A percentile compares a stretch with the other conserved stretches of the same genome.
Evolutionary conservation across 2,113 vertebrate genomes (phyloP).

Genomic region (Peucedramus taeniatus): DNA sequence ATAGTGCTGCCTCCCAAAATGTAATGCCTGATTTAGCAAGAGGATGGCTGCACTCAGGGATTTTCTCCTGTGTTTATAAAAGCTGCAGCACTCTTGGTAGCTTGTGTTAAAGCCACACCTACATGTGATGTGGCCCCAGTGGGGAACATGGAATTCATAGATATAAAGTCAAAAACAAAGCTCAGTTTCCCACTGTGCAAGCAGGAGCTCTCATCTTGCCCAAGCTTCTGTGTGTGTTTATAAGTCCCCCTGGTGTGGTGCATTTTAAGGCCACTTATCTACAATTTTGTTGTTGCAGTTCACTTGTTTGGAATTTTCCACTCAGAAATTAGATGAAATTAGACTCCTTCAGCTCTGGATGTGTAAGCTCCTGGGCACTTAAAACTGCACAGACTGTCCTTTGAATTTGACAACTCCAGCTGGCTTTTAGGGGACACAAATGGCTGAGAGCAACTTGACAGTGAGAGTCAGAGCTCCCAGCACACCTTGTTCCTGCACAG

Average conservation of each 20-base stretch:
- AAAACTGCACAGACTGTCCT: not conserved
- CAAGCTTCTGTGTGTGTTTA: not conserved
- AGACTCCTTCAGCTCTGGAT: not conserved
- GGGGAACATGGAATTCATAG: not conserved
- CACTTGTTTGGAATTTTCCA: not conserved
- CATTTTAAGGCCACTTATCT: not conserved
- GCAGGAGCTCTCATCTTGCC: not conserved
- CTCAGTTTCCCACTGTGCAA: not conserved
- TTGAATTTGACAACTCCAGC: not conserved
- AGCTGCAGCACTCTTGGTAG: not conserved
- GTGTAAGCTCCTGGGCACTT: not conserved
- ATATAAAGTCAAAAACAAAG: not conserved
- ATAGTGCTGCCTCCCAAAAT: not conserved
- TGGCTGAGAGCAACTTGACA: not conserved
- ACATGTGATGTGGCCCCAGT: fast-evolving
- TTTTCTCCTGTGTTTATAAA: not conserved
- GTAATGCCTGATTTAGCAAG: not conserved
- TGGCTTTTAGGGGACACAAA: not conserved
- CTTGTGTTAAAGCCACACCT: not conserved
- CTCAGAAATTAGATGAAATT: not conserved
- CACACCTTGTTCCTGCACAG: not conserved
- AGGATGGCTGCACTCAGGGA: not conserved
- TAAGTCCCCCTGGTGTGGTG: not conserved
- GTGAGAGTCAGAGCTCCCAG: not conserved
- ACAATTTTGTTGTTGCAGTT: not conserved